These are phyloP conservation scores for Musca vetustissima DNA, from an alignment of 1,140 invertebrate genomes.

Conservation along the genomic window DNA sequence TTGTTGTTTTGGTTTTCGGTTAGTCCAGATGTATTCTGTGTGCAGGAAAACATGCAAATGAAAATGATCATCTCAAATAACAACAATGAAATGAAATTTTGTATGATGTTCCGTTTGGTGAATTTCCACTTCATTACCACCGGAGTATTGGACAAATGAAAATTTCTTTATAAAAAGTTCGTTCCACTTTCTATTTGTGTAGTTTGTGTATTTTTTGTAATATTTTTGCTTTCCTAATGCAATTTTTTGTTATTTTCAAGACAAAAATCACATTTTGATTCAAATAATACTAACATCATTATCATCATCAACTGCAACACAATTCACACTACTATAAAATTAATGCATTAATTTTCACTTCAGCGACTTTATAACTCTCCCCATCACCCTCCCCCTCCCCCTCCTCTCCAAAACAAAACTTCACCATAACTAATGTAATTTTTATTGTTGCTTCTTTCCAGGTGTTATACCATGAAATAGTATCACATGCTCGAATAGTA, in stretches of 20 bases:
- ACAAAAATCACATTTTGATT: neutral
- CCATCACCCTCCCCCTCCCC: no score
- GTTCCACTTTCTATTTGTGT: slow-evolving; percentile 14
- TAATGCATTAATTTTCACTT: slow-evolving; percentile 19
- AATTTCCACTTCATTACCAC: no score
- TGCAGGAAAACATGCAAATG: no score
- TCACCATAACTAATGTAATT: slow-evolving; percentile 3
- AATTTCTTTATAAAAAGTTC: slow-evolving; percentile 2
- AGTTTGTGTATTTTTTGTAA: neutral
- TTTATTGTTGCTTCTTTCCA: slow-evolving; percentile 54
- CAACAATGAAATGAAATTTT: no score
- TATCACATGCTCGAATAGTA: slow-evolving; percentile 72
- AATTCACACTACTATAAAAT: no score
- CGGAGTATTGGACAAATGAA: no score
- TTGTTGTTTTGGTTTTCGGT: no score
- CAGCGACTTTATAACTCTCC: no score
- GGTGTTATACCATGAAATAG: slow-evolving; percentile 73
- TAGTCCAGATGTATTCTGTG: no score
- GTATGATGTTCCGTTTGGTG: no score
- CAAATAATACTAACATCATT: neutral
- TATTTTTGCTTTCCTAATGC: neutral
- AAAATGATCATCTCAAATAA: no score
- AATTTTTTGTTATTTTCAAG: slow-evolving; percentile 2
- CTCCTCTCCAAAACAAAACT: neutral
- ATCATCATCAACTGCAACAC: neutral